Conservation (phyloP, 1,140 invertebrate genomes). For the Calliopsis andreniformis region DNA sequence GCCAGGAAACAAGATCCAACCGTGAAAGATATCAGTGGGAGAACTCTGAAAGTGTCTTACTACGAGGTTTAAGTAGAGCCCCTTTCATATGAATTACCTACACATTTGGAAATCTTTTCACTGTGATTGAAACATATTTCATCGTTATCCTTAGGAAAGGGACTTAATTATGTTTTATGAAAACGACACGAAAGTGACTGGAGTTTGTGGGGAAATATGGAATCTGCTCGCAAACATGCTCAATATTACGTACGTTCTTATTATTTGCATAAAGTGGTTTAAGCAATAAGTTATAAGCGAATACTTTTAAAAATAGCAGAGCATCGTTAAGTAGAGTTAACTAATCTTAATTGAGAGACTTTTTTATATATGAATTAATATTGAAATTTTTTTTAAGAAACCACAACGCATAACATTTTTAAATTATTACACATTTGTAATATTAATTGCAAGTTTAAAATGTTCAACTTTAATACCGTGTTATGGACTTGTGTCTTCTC, state of each 20-base stretch:
- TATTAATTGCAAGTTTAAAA: too few relatives aligned
- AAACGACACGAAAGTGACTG: slow-evolving; percentile 44
- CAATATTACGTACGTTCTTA: slow-evolving; percentile 54
- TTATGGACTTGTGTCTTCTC: too few relatives aligned
- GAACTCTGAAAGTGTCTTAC: slow-evolving; percentile 43
- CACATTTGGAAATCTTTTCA: slow-evolving; percentile 82
- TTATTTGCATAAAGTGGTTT: not conserved
- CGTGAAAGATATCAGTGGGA: slow-evolving; percentile 46
- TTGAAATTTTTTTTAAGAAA: too few relatives aligned
- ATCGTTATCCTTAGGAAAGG: slow-evolving; percentile 21
- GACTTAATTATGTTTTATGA: slow-evolving; percentile 52
- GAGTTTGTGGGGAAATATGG: slow-evolving; percentile 48
- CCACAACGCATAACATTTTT: too few relatives aligned
- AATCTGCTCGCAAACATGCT: slow-evolving; percentile 38
- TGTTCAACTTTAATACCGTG: too few relatives aligned
- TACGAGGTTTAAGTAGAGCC: slow-evolving; percentile 66
- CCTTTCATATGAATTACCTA: slow-evolving; percentile 81
- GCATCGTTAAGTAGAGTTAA: too few relatives aligned
- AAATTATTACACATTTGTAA: too few relatives aligned
- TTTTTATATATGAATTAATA: too few relatives aligned
- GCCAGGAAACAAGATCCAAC: not conserved
- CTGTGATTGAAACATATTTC: slow-evolving; percentile 78
- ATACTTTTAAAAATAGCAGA: too few relatives aligned
- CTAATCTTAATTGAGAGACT: too few relatives aligned
- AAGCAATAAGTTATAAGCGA: not conserved